A percentile compares a stretch with the other conserved stretches of the same genome.
These are phyloP conservation scores for Dromiciops gliroides DNA, from an alignment of 2,113 vertebrate genomes.

Conservation along the genomic window DNA sequence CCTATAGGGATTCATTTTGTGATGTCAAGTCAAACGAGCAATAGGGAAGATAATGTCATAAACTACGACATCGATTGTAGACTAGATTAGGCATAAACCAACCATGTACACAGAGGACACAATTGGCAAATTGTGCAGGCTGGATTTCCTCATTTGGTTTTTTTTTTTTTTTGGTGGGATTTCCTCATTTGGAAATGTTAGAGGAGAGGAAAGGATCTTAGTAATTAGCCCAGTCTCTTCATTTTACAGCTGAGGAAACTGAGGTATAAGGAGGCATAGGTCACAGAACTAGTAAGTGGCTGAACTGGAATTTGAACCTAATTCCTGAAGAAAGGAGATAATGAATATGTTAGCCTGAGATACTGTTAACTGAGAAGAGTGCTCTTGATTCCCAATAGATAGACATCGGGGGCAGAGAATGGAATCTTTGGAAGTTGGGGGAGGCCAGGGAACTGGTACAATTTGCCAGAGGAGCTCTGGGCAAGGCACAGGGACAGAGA, in stretches of 20 bases:
- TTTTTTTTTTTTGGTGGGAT: too few relatives aligned
- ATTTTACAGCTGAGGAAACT: background rate
- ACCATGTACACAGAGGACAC: background rate
- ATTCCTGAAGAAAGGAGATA: background rate
- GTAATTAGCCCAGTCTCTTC: background rate
- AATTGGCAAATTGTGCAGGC: background rate
- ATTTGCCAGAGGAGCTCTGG: background rate
- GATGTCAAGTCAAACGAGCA: background rate
- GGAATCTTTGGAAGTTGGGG: background rate
- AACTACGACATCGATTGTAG: background rate
- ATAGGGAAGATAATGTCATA: background rate
- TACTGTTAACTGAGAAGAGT: background rate
- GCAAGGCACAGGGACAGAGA: background rate
- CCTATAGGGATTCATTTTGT: background rate
- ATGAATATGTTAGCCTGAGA: background rate
- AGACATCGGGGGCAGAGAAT: background rate
- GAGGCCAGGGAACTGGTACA: background rate
- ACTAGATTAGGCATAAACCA: background rate
- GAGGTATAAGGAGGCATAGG: background rate
- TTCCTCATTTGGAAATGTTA: background rate
- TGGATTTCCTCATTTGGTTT: background rate
- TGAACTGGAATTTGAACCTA: background rate
- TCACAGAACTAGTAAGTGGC: background rate
- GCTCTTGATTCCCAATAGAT: background rate
- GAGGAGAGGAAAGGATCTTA: background rate